Conservation (phyloP, 2,113 vertebrate species). For the Ploceus nigricollis region DNA sequence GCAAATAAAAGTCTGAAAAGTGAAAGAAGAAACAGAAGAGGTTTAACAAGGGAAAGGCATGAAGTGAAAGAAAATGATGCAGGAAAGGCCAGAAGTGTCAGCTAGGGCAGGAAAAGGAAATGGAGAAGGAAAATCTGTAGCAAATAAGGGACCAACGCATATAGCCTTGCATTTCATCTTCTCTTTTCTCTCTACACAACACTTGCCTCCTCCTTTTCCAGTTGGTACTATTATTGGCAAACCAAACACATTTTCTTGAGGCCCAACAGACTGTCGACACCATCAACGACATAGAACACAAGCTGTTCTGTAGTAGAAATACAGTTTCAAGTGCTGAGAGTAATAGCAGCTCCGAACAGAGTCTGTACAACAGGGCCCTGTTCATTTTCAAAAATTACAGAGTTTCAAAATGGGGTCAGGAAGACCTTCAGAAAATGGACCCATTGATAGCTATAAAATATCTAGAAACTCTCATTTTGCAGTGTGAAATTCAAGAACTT, state of each 20-base stretch:
- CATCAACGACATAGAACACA: background rate
- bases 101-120: background rate
- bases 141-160: background rate
- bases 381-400: background rate
- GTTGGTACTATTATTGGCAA: background rate
- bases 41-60: background rate
- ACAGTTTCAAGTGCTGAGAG: background rate
- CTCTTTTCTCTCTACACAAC: background rate
- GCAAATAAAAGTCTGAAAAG: background rate
- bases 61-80: background rate
- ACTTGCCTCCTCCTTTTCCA: background rate
- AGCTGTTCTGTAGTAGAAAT: background rate
- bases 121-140: background rate
- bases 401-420: background rate
- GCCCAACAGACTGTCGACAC: background rate
- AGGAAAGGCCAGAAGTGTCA: background rate
- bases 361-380: rapidly evolving
- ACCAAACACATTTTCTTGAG: background rate
- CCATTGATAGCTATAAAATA: background rate
- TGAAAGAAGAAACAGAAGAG: background rate
- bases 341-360: background rate
- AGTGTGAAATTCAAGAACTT: background rate
- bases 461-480: background rate
- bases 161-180: background rate
- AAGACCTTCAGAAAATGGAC: background rate